phyloP scores from a whole-genome alignment of 2,797 vertebrate species.

The Paedocypris micromegethes region DNA sequence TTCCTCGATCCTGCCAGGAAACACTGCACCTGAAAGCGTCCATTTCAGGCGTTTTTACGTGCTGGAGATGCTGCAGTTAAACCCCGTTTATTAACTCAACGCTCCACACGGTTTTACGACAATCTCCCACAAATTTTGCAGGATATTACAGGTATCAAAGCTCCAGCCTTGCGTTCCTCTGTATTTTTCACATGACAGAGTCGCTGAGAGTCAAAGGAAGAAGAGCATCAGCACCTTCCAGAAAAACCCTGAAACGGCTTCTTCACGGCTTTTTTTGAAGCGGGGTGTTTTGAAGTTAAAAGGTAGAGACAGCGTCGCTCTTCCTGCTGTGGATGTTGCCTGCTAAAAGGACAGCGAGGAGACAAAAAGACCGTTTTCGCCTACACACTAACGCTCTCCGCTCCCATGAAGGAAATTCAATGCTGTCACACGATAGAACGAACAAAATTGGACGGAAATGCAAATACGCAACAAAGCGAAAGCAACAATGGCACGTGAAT shows the following conservation, averaged over 20 bases:
- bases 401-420: too few species aligned
- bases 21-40: too few species aligned
- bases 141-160: conserved; percentile 45
- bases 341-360: conserved; percentile 25
- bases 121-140: conserved; percentile 39
- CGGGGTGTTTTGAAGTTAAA: conserved; percentile 51
- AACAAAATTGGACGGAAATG: too few species aligned
- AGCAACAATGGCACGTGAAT: too few species aligned
- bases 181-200: conserved; percentile 47
- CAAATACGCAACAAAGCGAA: too few species aligned
- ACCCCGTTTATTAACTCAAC: conserved; percentile 8
- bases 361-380: conserved; percentile 16
- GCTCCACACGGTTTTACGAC: conserved; percentile 2
- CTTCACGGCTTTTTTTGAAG: conserved; percentile 45
- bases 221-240: conserved; percentile 53
- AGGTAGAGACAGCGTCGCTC: conserved; percentile 41
- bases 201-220: conserved; percentile 45
- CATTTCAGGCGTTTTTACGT: too few species aligned
- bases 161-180: conserved; percentile 36
- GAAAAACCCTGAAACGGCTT: conserved; percentile 49
- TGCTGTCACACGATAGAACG: too few species aligned
- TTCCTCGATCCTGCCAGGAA: too few species aligned
- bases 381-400: neutral
- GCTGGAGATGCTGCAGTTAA: too few species aligned
- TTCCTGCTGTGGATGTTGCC: conserved; percentile 47